These are phyloP conservation scores for Ditula angustiorana DNA, from an alignment of 2,888 invertebrate species.

Conservation along the genomic window DNA sequence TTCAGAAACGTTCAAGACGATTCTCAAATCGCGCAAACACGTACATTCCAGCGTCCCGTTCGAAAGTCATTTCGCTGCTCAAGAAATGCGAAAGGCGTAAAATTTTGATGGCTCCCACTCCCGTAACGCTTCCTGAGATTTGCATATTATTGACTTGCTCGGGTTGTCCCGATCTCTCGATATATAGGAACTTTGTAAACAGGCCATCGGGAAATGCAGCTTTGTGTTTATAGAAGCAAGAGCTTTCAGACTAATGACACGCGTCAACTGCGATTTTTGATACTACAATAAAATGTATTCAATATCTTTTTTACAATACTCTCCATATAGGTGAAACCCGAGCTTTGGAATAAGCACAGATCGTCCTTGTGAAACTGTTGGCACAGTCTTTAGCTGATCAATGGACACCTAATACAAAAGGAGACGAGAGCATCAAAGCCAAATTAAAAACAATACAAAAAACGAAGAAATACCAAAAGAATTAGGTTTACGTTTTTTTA, in stretches of 20 bases:
- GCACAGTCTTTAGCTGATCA: too few relatives aligned
- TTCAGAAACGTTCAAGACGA: not conserved
- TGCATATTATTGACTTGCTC: constrained; percentile 38
- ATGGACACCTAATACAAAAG: too few relatives aligned
- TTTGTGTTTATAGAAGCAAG: not conserved
- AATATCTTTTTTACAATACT: too few relatives aligned
- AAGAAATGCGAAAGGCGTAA: constrained; percentile 38
- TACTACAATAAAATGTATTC: too few relatives aligned
- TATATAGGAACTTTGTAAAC: constrained; percentile 32
- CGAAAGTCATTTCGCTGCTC: constrained; percentile 33
- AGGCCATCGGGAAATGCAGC: constrained; percentile 8
- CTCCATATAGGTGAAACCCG: too few relatives aligned
- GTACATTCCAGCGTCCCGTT: constrained; percentile 18
- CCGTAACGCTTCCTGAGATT: constrained; percentile 31
- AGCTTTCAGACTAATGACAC: not conserved
- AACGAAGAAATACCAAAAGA: too few relatives aligned
- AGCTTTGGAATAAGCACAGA: too few relatives aligned
- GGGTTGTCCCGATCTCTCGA: constrained; percentile 30
- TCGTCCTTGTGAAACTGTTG: too few relatives aligned
- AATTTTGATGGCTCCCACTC: constrained; percentile 39
- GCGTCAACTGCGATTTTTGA: too few relatives aligned
- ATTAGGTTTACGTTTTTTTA: too few relatives aligned
- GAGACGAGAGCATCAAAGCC: too few relatives aligned
- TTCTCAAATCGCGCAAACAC: constrained; percentile 11
- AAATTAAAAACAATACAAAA: too few relatives aligned